These are phyloP conservation scores for Cryptomyrus ogoouensis DNA, from an alignment of 2,113 vertebrate species.

Conservation along the genomic window DNA sequence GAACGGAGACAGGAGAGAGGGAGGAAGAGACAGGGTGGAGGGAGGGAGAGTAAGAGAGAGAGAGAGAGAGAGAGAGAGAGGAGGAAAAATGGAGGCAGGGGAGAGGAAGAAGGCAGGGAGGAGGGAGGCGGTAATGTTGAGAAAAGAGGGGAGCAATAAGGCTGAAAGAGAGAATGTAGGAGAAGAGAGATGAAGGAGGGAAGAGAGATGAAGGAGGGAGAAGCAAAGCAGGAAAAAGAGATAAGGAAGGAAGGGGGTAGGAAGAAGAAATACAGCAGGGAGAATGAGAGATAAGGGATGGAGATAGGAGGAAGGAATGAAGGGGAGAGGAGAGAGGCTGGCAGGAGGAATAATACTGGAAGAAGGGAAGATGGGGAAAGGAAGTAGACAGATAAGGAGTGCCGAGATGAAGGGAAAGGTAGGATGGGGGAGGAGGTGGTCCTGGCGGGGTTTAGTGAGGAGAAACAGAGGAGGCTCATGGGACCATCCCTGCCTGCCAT, in stretches of 20 bases:
- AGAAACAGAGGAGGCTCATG: background rate
- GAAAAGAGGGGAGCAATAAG: background rate
- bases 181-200: background rate
- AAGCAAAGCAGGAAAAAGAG: background rate
- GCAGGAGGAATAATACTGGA: background rate
- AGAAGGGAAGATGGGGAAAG: background rate
- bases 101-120: slow-evolving; percentile 6
- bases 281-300: slow-evolving; percentile 12
- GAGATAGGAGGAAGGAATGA: background rate
- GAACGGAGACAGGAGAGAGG: background rate
- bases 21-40: background rate
- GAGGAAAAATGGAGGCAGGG: background rate
- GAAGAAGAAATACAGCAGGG: slow-evolving; percentile 12
- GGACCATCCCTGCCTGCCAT: slow-evolving; percentile 24
- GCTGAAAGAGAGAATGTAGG: background rate
- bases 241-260: slow-evolving; percentile 10
- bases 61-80: background rate
- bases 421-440: slow-evolving; percentile 20
- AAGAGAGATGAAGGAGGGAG: background rate
- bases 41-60: background rate
- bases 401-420: slow-evolving; percentile 4
- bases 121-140: background rate
- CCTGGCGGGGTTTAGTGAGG: background rate
- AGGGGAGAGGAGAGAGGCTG: background rate
- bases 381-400: background rate